Base-by-base conservation (phyloP, 2,888 invertebrate species). In the Drosophila merina region DNA sequence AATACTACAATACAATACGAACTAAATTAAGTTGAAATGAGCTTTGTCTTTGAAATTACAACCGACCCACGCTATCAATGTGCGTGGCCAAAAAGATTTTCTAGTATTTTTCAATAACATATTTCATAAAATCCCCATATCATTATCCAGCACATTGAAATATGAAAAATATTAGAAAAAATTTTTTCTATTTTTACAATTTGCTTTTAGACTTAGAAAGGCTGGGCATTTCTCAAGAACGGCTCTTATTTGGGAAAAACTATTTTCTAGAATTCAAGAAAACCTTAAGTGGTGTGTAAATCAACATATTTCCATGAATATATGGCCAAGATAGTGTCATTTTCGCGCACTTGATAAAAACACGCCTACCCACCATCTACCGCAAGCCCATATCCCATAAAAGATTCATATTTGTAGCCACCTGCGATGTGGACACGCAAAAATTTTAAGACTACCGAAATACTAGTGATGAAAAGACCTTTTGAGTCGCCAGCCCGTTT, bases 351-450 rank as follows among this genome's bases (percentile, higher is more conserved):
- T 92, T 98, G 99, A 92, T 99, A 99, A 92, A 98, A 98, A 80
- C 97, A 96, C 6, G 96, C 97, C 91, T 98, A 99, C 20, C 98
- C 98, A 91, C 98, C 95, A 0, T 94, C 92, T 6, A 95, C 95
- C 9, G 96, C 93, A 0, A 99, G 97, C 0, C 97, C 98, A 91
- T 97, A 99, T 86, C 96, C 96, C 96, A 98, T 97, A 89, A 97
- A 96, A 2, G 95, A 95, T 75, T 95, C 95, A 89, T 95, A 94
- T 86, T 94, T 94, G 96, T 95, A 30, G 97, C 96, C 56, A 98
- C 98, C 95, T 97, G 92, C 6, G 98, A 98, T 3, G 98, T 97
- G 0, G 98, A 97, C 57, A 99, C 91, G 75, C 95, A 94, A 93
- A 96, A 97, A 86, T 96, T 94, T 8, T 95, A 93, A 79, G 97